A percentile compares a stretch with the other conserved stretches of the same genome.
phyloP scores from a whole-genome alignment of 2,113 vertebrate genomes.

The Tachycineta bicolor region DNA sequence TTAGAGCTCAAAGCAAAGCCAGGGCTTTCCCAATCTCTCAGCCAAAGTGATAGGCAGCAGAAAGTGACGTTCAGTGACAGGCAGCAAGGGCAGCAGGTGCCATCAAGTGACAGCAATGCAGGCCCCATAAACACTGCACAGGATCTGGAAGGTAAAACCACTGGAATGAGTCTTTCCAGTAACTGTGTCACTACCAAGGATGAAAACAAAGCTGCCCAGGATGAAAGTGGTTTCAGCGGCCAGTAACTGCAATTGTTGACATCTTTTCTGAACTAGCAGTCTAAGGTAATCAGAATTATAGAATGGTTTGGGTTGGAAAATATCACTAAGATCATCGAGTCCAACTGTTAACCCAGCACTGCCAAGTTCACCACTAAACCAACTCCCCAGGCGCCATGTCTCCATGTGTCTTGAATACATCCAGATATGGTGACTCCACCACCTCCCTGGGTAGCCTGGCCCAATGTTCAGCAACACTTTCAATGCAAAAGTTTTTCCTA shows the following conservation, averaged over 20 bases:
- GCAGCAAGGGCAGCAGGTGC: not conserved
- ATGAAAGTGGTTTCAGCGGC: too few relatives aligned
- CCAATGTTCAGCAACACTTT: not conserved
- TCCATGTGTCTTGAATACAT: not conserved
- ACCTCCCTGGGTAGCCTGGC: not conserved
- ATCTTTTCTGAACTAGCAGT: not conserved
- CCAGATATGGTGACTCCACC: not conserved
- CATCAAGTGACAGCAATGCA: not conserved
- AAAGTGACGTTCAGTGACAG: not conserved
- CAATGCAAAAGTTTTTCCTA: not conserved
- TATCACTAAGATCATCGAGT: fast-evolving
- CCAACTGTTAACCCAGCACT: not conserved
- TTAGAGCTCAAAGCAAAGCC: not conserved
- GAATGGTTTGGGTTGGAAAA: not conserved
- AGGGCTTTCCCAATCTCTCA: not conserved
- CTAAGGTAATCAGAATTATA: not conserved
- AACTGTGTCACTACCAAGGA: not conserved
- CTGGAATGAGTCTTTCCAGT: not conserved
- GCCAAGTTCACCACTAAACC: not conserved
- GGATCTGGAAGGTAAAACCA: not conserved
- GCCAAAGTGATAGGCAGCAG: not conserved
- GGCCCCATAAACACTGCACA: not conserved
- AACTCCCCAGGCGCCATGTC: fast-evolving
- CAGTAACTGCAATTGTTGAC: not conserved
- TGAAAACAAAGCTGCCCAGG: not conserved